Base-by-base conservation (phyloP, 2,888 invertebrate species). In the Mesochorus sp. region DNA sequence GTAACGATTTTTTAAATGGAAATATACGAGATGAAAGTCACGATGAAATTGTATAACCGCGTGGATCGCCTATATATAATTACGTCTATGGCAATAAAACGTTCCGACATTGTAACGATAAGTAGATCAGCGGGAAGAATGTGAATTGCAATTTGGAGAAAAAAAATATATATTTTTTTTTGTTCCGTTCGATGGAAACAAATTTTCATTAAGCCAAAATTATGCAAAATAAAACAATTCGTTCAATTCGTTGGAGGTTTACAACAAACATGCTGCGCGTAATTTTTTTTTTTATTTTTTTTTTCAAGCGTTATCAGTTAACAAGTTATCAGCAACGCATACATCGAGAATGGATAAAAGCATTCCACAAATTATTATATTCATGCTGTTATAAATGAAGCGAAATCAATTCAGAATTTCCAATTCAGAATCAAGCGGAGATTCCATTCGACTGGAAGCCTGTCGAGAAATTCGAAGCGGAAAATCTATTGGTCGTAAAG, bases 401-500 rank as follows among this genome's bases (percentile, higher is more conserved):
- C 28, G n/a, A 12, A 55, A 31, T 31, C 55, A 55, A n/a, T n/a
- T n/a, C n/a, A n/a, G n/a, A n/a, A n/a, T 19, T 31, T 8, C 17
- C 34, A 19, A 19, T 57, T 57, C 19, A 57, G 17, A 2, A 5
- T 17, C 34, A 26, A 26, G 42, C 17, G 19, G n/a, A n/a, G 3
- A 49, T 49, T 34, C 19, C 47, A 21, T 14, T 21, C 24, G 31
- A 3, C 12, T 14, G 10, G 8, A 64, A 49, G 8, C 64, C n/a
- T n/a, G 64, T 49, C 21, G 37, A 34, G 24, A 39, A 19, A 39
- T 42, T 42, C 17, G 51, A 51, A 5, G 51, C 26, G 24, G 10
- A 64, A 64, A 64, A 64, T 62, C 34, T 8, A 42, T 42, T 3
- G 17, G 49, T 12, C 31, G 28, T 8, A 17, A n/a, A n/a, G 8